Conservation (phyloP, 1,140 invertebrate genomes). For the Anastrepha ludens region DNA sequence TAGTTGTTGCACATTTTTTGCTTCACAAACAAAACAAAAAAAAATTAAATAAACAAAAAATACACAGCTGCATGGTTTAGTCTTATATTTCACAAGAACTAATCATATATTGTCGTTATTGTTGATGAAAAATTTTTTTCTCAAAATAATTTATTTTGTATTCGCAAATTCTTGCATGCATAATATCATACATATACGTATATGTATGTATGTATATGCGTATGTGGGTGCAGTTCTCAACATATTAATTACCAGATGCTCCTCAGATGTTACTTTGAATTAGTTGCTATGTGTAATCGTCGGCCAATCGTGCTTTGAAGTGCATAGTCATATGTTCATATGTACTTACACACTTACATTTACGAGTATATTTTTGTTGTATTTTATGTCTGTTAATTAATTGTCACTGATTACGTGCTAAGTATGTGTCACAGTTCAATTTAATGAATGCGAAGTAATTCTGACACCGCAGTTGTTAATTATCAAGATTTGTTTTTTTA, state of each 20-base stretch:
- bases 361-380: no score
- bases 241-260: constrained; percentile 20
- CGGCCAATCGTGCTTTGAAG: neutral
- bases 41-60: neutral
- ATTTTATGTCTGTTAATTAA: neutral
- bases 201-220: neutral
- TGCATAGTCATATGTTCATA: no score
- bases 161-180: neutral
- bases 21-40: no score
- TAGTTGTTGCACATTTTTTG: neutral
- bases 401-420: neutral
- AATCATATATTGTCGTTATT: neutral
- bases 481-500: neutral
- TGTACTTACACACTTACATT: no score
- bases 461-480: neutral
- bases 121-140: neutral
- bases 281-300: neutral
- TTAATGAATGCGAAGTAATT: neutral
- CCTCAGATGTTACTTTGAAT: neutral
- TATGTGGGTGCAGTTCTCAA: neutral
- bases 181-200: neutral
- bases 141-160: neutral
- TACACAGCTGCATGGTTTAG: constrained; percentile 29
- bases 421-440: constrained; percentile 14
- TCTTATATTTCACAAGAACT: constrained; percentile 27